Evolutionary conservation across 2,888 invertebrate species (phyloP).

Genomic region (Parnassius mnemosyne): DNA sequence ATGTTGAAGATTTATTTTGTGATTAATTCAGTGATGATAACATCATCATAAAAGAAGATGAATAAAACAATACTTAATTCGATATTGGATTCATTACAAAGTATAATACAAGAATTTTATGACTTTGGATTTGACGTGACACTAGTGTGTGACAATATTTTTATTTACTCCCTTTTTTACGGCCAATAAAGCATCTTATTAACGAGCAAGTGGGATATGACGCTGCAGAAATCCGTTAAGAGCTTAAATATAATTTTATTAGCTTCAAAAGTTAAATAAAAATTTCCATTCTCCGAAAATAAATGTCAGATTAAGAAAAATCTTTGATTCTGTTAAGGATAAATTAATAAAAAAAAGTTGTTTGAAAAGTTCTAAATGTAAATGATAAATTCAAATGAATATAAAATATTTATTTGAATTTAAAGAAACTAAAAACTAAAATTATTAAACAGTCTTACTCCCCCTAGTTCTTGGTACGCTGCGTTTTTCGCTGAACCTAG

Average conservation of each 20-base stretch:
- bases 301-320: slow-evolving; percentile 5
- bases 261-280: slow-evolving; percentile 6
- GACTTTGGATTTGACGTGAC: slow-evolving; percentile 11
- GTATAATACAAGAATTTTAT: slow-evolving; percentile 20
- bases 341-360: too few relatives aligned
- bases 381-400: too few relatives aligned
- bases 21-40: neutral
- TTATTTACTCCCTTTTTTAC: slow-evolving; percentile 12
- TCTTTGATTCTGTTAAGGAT: neutral
- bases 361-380: too few relatives aligned
- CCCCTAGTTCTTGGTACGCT: too few relatives aligned
- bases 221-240: slow-evolving; percentile 1
- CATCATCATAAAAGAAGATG: slow-evolving; percentile 6
- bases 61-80: slow-evolving; percentile 20
- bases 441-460: too few relatives aligned
- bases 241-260: slow-evolving; percentile 1
- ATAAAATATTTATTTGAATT: too few relatives aligned
- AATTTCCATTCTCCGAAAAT: neutral
- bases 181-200: slow-evolving; percentile 5
- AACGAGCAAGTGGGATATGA: neutral
- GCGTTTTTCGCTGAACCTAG: too few relatives aligned
- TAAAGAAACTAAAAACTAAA: too few relatives aligned
- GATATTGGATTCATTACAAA: slow-evolving; percentile 18
- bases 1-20: neutral
- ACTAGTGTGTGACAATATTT: slow-evolving; percentile 13